Base-by-base conservation (phyloP, 2,888 invertebrate species). In the Drosophila nigritarsus region DNA sequence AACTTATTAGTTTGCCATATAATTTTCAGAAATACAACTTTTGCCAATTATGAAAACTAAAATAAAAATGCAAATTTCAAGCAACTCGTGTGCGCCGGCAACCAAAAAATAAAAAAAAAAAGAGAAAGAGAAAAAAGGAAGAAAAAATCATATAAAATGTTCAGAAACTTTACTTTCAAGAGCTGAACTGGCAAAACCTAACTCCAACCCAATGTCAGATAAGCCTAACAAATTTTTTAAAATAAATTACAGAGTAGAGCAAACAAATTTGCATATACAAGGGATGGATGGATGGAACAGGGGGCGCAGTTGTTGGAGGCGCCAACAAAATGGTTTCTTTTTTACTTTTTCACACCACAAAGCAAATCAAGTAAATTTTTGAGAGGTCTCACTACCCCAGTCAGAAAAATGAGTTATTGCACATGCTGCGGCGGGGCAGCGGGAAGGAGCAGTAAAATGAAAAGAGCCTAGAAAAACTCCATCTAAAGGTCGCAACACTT, bases 171-270 rank as follows among this genome's bases (percentile, higher is more conserved):
- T 74, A 78, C 63, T 54, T 74, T 78, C 67, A 67, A 80, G 77
- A 65, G 73, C 67, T 36, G 50, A 64, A 54, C 48, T 32, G 54
- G 32, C 50, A 34, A 59, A 64, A 64, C 62, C 70, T 51, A 67
- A 65, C 72, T 67, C 65, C 67, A 73, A 62, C 73, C 78, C 82
- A 53, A 67, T 56, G 73, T 65, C 89, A 88, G 90, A 86, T 86
- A 86, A 89, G 86, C 86, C 84, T 88, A 88, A 87, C 86, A 87
- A 86, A 90, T 90, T 90, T 84, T 90, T 88, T 75, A 70, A 90
- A 87, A 87, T 90, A 88, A 87, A 87, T 87, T 90, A 87, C 84
- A 87, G 89, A 85, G 87, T 83, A 69, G 90, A 88, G 86, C 90
- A 88, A 87, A 87, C 88, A 87, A 90, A 87, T 87, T 87, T 87